phyloP scores from a whole-genome alignment of 2,113 vertebrate species.

The Chaetura pelagica region DNA sequence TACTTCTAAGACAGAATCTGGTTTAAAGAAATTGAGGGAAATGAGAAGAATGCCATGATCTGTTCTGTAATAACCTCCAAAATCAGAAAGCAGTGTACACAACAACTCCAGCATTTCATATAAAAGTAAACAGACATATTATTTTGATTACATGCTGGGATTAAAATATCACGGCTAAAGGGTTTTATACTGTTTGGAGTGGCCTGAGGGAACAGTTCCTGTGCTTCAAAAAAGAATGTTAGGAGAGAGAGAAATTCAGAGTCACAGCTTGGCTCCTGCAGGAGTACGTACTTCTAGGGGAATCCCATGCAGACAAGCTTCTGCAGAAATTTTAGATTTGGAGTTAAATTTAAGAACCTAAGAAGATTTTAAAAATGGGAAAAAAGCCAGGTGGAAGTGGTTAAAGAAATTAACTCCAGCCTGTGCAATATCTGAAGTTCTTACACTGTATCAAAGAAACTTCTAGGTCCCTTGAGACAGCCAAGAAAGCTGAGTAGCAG shows the following conservation, averaged over 20 bases:
- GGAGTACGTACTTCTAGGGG: background rate
- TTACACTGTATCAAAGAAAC: background rate
- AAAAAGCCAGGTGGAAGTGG: too few species aligned
- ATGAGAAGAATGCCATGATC: background rate
- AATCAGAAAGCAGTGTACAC: background rate
- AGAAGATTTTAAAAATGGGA: background rate
- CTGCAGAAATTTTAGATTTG: too few species aligned
- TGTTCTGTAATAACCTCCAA: background rate
- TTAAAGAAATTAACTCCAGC: too few species aligned
- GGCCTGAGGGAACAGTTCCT: background rate
- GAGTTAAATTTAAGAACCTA: background rate
- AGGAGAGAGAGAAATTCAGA: background rate
- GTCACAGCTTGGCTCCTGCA: background rate
- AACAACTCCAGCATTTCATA: background rate
- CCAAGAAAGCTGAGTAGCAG: background rate
- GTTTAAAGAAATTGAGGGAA: background rate
- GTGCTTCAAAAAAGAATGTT: background rate
- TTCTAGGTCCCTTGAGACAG: background rate
- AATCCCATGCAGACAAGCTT: background rate
- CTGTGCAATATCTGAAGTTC: background rate
- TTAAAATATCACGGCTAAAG: background rate
- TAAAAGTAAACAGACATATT: background rate
- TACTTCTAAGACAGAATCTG: background rate
- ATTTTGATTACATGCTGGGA: background rate
- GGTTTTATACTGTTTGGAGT: background rate